Evolutionary conservation across 2,797 vertebrate genomes (phyloP), one percentile per base, ranked within the genome.

Genomic region (Acropternis orthonyx): DNA sequence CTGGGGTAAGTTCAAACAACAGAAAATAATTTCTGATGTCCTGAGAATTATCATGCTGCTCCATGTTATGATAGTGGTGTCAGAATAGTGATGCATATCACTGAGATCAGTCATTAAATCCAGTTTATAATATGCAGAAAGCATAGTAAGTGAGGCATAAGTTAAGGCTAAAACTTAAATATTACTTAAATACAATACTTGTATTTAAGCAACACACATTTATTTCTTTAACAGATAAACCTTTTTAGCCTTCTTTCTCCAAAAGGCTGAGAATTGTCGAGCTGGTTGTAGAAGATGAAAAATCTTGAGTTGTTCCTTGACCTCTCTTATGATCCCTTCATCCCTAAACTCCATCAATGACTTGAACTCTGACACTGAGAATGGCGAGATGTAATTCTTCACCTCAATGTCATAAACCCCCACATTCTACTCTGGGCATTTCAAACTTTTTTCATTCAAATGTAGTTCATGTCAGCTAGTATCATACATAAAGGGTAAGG

Each of bases 331-430:
- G 91, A 95, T 89, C 85, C 79, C 37, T 80, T 54, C 55, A 56
- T 89, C 91, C 92, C 92, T 78, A 94, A 96, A 96, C 89, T 95
- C 89, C 91, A 84, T 92, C 91, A 84, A 9, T 94, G 91, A 65
- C 76, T 81, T 95, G 91, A 96, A 94, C 94, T 93, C 69, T 96
- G 94, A 86, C 92, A 76, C 52, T 28, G 48, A 56, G 67, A 67
- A 46, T 26, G 58, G 76, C 1, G 4, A 84, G 62, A 79, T 84
- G 76, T 86, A 93, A 88, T 97, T 95, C 94, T 94, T 96, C 92
- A 95, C 92, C 62, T 59, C 59, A 39, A 3, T 94, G 76, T 90
- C 91, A 85, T 73, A 76, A 94, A 44, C 1, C 30, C 39, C 15
- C 58, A 14, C 21, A 6, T 55, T 88, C 73, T 67, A 2, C 21